A percentile compares a stretch with the other conserved stretches of the same genome.
Conservation (phyloP, 2,113 vertebrate genomes). For the Hippopotamus amphibius region DNA sequence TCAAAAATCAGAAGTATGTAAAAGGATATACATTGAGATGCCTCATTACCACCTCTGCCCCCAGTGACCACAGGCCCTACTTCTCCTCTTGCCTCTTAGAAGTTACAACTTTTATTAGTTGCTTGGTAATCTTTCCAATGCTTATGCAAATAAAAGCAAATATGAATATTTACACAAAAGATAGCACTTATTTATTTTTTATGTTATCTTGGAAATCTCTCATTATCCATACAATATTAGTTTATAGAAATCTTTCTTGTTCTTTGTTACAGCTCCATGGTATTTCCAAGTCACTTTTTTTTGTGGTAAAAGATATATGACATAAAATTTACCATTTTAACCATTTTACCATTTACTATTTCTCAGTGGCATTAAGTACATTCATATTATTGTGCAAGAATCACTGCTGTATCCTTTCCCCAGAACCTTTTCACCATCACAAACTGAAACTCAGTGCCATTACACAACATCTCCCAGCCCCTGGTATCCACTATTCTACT, state of each 20-base stretch:
- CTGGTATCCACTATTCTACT: neutral
- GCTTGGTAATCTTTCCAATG: neutral
- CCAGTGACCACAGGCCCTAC: neutral
- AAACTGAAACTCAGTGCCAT: neutral
- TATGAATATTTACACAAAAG: slow-evolving; percentile 41
- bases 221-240: neutral
- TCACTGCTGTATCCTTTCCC: neutral
- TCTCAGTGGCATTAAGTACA: neutral
- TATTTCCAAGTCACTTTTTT: slow-evolving; percentile 17
- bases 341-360: neutral
- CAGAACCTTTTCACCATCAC: neutral
- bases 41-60: neutral
- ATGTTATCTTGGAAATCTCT: neutral
- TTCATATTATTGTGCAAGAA: neutral
- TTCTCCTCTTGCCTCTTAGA: neutral
- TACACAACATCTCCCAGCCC: neutral
- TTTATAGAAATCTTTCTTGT: slow-evolving; percentile 12
- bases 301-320: neutral
- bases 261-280: neutral
- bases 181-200: neutral
- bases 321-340: neutral
- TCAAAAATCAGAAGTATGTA: slow-evolving; percentile 29
- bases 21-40: neutral
- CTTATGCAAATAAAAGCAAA: slow-evolving; percentile 14
- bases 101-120: neutral